Conservation (phyloP, 2,888 invertebrate genomes). For the Lithophane socia region DNA sequence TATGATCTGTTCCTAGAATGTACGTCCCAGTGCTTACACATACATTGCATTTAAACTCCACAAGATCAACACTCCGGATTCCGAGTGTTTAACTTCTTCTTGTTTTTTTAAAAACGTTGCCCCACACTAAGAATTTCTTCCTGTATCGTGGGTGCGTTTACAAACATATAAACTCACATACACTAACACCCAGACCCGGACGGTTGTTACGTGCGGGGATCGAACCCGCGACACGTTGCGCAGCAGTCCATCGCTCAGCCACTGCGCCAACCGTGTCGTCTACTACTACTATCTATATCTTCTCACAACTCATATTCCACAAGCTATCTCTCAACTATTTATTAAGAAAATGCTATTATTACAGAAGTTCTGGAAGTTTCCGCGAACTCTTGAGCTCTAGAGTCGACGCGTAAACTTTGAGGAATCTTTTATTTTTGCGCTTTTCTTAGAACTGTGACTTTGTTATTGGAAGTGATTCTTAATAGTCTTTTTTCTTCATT, state of each 20-base stretch:
- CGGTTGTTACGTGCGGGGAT: too few species aligned
- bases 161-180: too few species aligned
- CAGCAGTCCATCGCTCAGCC: too few species aligned
- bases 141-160: too few species aligned
- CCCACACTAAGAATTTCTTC: too few species aligned
- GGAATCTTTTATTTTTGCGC: constrained; percentile 49
- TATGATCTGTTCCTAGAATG: neutral
- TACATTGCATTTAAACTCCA: constrained; percentile 2
- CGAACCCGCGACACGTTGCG: too few species aligned
- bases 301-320: constrained; percentile 35
- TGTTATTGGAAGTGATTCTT: constrained; percentile 20
- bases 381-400: constrained; percentile 29
- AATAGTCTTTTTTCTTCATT: constrained; percentile 1
- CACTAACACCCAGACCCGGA: too few species aligned
- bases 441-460: constrained; percentile 19
- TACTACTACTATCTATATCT: constrained; percentile 32
- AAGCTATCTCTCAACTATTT: constrained; percentile 67
- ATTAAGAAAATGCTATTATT: constrained; percentile 66
- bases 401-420: constrained; percentile 36
- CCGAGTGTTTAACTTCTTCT: constrained; percentile 26
- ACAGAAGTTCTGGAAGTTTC: constrained; percentile 48
- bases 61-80: constrained; percentile 12
- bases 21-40: neutral
- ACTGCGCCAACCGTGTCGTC: too few species aligned
- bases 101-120: too few species aligned